These are phyloP conservation scores for Amblyopsis hoosieri DNA, from an alignment of 2,797 vertebrate species.

Conservation along the genomic window DNA sequence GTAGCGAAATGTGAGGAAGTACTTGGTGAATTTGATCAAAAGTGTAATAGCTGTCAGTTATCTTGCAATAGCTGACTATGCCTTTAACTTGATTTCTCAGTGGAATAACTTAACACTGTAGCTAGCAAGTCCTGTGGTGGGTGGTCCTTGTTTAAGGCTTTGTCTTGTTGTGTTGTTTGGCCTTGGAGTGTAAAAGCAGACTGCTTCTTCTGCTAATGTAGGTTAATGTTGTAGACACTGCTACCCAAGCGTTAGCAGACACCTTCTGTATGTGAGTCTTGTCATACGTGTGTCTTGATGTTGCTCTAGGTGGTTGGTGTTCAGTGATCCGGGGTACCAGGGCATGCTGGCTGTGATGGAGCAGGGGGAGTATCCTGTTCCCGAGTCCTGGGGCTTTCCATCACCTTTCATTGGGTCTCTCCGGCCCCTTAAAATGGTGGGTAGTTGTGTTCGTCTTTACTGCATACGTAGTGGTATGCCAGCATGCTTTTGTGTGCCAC, in stretches of 20 bases:
- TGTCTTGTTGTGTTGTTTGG: constrained; percentile 15
- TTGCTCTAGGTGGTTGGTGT: constrained; percentile 87
- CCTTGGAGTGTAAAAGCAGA: constrained; percentile 8
- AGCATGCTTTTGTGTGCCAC: neutral
- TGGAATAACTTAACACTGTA: neutral
- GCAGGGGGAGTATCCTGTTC: constrained; percentile 85
- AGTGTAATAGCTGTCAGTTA: no score
- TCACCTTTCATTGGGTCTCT: constrained; percentile 88
- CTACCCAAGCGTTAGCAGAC: no score
- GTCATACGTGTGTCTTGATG: neutral
- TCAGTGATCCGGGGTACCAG: constrained; percentile 89
- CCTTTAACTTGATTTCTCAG: constrained; percentile 7
- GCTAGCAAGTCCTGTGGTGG: constrained; percentile 9
- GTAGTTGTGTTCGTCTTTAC: constrained; percentile 5
- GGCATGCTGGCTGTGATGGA: constrained; percentile 88
- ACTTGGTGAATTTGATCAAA: no score
- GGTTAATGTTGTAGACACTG: neutral
- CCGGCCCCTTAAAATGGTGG: constrained; percentile 90
- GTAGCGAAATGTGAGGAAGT: no score
- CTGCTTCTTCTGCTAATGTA: constrained; percentile 7
- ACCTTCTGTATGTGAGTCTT: neutral
- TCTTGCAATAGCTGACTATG: no score
- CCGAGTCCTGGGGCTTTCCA: constrained; percentile 87
- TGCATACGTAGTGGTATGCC: neutral
- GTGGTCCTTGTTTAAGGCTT: constrained; percentile 7